Percentiles rank a stretch among this genome's conserved stretches.
These are phyloP conservation scores for Gymnoscelis rufifasciata DNA, from an alignment of 2,888 invertebrate genomes.

Conservation along the genomic window DNA sequence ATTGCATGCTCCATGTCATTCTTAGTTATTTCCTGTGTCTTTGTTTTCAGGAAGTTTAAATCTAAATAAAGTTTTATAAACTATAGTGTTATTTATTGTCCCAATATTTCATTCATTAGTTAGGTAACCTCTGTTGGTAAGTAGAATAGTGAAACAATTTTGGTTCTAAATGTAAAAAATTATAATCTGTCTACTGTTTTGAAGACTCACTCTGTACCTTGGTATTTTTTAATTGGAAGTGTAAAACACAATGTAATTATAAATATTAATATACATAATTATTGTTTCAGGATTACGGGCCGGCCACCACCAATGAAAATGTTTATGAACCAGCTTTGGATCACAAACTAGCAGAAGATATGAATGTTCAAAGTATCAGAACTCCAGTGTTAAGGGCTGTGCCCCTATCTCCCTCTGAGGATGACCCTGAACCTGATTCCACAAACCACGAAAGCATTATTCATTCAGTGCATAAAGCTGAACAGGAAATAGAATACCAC, in stretches of 20 bases:
- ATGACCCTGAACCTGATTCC: constrained; percentile 71
- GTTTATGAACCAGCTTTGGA: constrained; percentile 69
- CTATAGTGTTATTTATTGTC: constrained; percentile 26
- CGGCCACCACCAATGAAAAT: constrained; percentile 77
- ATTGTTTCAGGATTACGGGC: constrained; percentile 76
- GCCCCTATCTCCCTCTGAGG: constrained; percentile 57
- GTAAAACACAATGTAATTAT: too few relatives aligned
- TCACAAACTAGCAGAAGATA: constrained; percentile 69
- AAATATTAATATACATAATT: constrained; percentile 11
- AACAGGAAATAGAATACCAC: constrained; percentile 67
- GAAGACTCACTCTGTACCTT: too few relatives aligned
- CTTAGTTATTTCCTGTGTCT: not conserved
- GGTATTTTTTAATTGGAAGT: too few relatives aligned
- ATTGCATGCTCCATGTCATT: not conserved
- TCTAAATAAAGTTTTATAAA: constrained; percentile 25
- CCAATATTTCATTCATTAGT: constrained; percentile 6
- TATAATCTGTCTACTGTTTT: too few relatives aligned
- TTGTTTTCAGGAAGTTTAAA: not conserved
- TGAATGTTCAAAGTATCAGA: constrained; percentile 69
- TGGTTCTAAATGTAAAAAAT: too few relatives aligned
- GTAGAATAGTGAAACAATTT: too few relatives aligned
- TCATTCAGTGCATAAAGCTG: constrained; percentile 58
- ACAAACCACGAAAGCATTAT: constrained; percentile 71
- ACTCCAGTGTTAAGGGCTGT: constrained; percentile 68
- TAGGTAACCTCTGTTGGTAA: too few relatives aligned